Conservation (phyloP, 2,888 invertebrate species). For the Hemicrepidius hirtus region DNA sequence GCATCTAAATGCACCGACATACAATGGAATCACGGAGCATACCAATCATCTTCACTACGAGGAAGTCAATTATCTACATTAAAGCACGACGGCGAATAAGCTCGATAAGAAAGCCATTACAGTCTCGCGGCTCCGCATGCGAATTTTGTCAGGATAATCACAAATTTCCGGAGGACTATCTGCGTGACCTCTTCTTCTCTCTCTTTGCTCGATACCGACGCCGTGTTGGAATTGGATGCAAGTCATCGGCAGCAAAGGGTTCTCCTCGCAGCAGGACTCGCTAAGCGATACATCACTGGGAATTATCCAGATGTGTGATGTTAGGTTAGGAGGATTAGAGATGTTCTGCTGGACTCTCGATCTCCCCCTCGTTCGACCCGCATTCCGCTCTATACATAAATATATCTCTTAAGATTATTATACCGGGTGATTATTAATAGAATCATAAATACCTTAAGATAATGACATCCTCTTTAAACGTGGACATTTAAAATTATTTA, state of each 20-base stretch:
- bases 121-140: slow-evolving; percentile 41
- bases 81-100: slow-evolving; percentile 35
- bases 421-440: slow-evolving; percentile 39
- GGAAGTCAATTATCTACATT: slow-evolving; percentile 53
- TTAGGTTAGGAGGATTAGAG: slow-evolving; percentile 53
- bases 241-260: slow-evolving; percentile 49
- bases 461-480: slow-evolving; percentile 16
- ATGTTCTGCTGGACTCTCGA: slow-evolving; percentile 47
- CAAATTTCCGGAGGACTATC: slow-evolving; percentile 49
- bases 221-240: slow-evolving; percentile 47
- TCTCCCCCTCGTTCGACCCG: slow-evolving; percentile 41
- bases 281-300: slow-evolving; percentile 55
- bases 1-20: slow-evolving; percentile 49
- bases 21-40: slow-evolving; percentile 50
- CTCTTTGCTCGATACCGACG: slow-evolving; percentile 31
- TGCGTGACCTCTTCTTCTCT: slow-evolving; percentile 45
- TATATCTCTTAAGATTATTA: slow-evolving; percentile 38
- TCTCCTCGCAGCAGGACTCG: slow-evolving; percentile 47
- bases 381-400: slow-evolving; percentile 44
- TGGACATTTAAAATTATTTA: background rate
- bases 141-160: slow-evolving; percentile 51
- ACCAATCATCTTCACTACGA: slow-evolving; percentile 49
- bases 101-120: slow-evolving; percentile 52
- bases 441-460: slow-evolving; percentile 4
- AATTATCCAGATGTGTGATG: slow-evolving; percentile 58